A percentile compares a stretch with the other conserved stretches of the same genome.
Conservation (phyloP, 2,113 vertebrate genomes). For the Spilogale gracilis region DNA sequence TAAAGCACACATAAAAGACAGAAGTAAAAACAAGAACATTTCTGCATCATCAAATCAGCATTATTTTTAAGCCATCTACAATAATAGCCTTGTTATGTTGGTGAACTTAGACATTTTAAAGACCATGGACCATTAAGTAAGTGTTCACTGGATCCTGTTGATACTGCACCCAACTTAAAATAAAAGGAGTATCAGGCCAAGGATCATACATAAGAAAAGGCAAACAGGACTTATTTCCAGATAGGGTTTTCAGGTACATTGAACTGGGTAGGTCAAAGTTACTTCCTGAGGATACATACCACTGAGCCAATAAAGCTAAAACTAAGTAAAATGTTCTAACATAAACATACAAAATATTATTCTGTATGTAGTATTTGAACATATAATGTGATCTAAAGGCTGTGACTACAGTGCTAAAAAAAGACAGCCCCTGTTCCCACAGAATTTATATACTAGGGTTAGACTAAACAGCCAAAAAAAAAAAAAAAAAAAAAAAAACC, state of each 20-base stretch:
- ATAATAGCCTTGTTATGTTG: not conserved
- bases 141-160: not conserved
- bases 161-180: not conserved
- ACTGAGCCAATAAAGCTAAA: not conserved
- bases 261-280: not conserved
- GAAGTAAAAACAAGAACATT: not conserved
- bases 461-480: not conserved
- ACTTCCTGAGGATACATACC: not conserved
- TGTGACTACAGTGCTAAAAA: not conserved
- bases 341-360: constrained; percentile 21
- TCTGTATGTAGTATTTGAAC: not conserved
- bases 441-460: constrained; percentile 21
- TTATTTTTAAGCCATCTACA: constrained; percentile 23
- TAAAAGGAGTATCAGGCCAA: not conserved
- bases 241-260: not conserved
- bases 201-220: not conserved
- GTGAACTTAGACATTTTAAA: constrained; percentile 40
- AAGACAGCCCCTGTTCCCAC: not conserved
- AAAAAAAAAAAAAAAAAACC: not conserved
- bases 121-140: not conserved
- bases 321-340: constrained; percentile 3
- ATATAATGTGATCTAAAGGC: not conserved
- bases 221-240: not conserved
- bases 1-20: not conserved
- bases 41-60: constrained; percentile 18